phyloP scores from a whole-genome alignment of 2,888 invertebrate species.

The Cantharis rufa region DNA sequence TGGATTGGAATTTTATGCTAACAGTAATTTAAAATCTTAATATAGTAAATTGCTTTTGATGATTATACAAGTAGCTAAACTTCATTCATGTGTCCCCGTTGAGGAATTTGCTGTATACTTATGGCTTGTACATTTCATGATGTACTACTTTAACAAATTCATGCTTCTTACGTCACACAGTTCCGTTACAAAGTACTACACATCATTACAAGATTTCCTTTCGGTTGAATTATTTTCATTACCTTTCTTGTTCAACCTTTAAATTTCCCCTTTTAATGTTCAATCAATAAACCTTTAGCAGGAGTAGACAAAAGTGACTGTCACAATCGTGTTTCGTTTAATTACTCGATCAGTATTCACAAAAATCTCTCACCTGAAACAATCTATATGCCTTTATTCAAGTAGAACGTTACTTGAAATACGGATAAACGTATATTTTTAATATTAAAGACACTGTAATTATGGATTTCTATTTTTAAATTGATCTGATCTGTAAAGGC shows the following conservation, averaged over 20 bases:
- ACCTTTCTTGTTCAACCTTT: not conserved
- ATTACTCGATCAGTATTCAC: not conserved
- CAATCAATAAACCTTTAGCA: not conserved
- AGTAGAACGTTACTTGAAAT: not conserved
- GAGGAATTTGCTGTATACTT: conserved; percentile 4
- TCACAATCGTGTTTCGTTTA: not conserved
- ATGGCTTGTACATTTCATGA: conserved; percentile 5
- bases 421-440: not conserved
- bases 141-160: conserved; percentile 16
- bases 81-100: conserved; percentile 2
- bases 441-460: not conserved
- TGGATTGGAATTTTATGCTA: not conserved
- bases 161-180: conserved; percentile 10
- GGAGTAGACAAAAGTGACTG: not conserved
- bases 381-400: not conserved
- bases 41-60: not conserved
- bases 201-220: conserved; percentile 13
- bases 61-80: not conserved
- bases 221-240: conserved; percentile 13
- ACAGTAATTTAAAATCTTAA: not conserved
- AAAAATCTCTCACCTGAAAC: not conserved
- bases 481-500: not conserved
- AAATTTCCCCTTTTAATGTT: not conserved
- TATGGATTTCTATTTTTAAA: not conserved
- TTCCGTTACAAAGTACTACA: conserved; percentile 13